These are phyloP conservation scores for Drosophila multiciliata DNA, from an alignment of 2,888 invertebrate genomes.

Conservation along the genomic window DNA sequence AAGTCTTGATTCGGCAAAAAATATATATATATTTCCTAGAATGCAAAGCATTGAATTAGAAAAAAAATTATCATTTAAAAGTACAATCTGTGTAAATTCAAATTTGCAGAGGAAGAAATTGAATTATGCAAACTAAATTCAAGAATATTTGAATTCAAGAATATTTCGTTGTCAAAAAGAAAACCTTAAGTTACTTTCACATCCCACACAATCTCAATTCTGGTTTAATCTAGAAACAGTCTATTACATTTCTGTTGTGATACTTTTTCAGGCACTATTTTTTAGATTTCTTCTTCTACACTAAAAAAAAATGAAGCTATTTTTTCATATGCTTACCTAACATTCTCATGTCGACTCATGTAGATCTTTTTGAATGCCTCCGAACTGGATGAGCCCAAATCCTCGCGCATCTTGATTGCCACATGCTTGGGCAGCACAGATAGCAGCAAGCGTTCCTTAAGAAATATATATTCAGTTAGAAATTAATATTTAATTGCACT, in stretches of 20 bases:
- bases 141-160: neutral
- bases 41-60: neutral
- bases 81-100: neutral
- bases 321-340: conserved; percentile 88
- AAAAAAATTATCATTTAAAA: neutral
- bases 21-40: neutral
- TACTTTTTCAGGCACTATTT: neutral
- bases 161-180: neutral
- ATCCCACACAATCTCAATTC: neutral
- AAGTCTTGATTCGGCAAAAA: neutral
- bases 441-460: conserved; percentile 93
- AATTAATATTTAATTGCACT: neutral
- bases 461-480: neutral
- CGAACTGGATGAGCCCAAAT: conserved; percentile 95
- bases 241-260: neutral
- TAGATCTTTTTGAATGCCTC: conserved; percentile 98
- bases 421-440: conserved; percentile 98
- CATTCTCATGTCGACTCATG: conserved; percentile 98
- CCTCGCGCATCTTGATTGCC: conserved; percentile 98
- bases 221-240: neutral
- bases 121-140: neutral
- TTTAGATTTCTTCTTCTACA: neutral
- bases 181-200: neutral
- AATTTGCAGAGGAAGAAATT: too few species aligned
- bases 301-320: neutral